A percentile compares a stretch with the other conserved stretches of the same genome.
Conservation (phyloP, 1,140 invertebrate genomes). For the Drosophila kikkawai region DNA sequence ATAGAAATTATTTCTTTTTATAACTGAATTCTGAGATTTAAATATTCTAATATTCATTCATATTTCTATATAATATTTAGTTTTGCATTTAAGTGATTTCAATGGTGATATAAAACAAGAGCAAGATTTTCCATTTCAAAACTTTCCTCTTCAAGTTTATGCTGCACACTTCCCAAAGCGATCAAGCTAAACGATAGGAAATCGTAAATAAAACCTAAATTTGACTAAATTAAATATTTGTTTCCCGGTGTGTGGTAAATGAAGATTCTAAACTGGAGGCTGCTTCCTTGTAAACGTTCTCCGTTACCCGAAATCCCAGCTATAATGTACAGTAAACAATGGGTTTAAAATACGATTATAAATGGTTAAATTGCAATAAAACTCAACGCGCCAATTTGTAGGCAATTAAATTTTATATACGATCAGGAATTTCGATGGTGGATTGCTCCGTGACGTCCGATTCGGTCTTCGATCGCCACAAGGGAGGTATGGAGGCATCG, state of each 20-base stretch:
- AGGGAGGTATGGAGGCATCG: neutral
- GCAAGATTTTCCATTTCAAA: constrained; percentile 8
- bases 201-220: constrained; percentile 68
- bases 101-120: neutral
- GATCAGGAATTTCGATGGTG: constrained; percentile 63
- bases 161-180: constrained; percentile 47
- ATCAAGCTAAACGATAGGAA: constrained; percentile 58
- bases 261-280: constrained; percentile 5
- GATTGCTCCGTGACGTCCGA: constrained; percentile 32
- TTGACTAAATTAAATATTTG: constrained; percentile 70
- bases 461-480: neutral
- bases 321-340: neutral
- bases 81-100: neutral
- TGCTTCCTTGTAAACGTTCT: constrained; percentile 19
- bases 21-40: neutral
- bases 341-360: constrained; percentile 1
- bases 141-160: constrained; percentile 32
- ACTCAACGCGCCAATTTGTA: constrained; percentile 80
- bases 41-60: neutral
- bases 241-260: constrained; percentile 43
- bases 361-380: constrained; percentile 74
- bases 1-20: neutral
- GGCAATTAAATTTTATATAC: constrained; percentile 78
- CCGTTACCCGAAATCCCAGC: neutral
- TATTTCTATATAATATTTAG: neutral